Evolutionary conservation across 2,113 vertebrate species (phyloP), one percentile per base, ranked within the genome.

Genomic region (Sebastes fasciatus): DNA sequence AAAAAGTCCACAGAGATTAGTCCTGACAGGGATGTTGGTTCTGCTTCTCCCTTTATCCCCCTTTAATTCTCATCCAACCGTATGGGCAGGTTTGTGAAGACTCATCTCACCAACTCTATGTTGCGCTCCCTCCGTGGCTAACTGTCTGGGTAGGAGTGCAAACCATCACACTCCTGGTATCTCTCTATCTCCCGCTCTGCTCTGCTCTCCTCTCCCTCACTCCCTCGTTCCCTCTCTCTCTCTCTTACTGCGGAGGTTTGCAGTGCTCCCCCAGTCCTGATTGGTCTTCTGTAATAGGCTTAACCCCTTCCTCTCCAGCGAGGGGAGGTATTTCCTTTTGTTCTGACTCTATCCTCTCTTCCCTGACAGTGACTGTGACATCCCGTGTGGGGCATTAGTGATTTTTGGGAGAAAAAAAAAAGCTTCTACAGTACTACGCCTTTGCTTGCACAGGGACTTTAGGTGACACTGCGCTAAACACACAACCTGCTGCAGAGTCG

Each of bases 191-290:
- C 86, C 79, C 48, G 73, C 89, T 92, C 80, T 66, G 73, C 89
- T 92, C 80, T 66, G 85, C 77, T 95, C 95, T 94, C 94, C 93
- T 96, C 95, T 92, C 96, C 79, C 85, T 78, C 87, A 75, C 89
- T 58, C 88, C 81, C 82, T 62, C 91, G 55, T 74, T 83, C 88
- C 42, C 80, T 87, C 80, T 79, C 94, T 88, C 96, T 96, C 95
- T 96, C 96, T 96, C 95, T 96, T 94, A 98, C 97, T 99, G 98
- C 97, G 95, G 98, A 97, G 97, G 96, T 97, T 98, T 98, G 98
- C 98, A 96, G 98, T 97, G 97, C 95, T 96, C 95, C 96, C 96
- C 96, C 96, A 75, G 91, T 97, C 97, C 96, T 97, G 97, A 99
- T 99, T 98, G 98, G 97, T 97, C 95, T 96, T 95, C 95, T 96